These are phyloP conservation scores for Tetrax tetrax DNA, from an alignment of 2,113 vertebrate species.

Conservation along the genomic window DNA sequence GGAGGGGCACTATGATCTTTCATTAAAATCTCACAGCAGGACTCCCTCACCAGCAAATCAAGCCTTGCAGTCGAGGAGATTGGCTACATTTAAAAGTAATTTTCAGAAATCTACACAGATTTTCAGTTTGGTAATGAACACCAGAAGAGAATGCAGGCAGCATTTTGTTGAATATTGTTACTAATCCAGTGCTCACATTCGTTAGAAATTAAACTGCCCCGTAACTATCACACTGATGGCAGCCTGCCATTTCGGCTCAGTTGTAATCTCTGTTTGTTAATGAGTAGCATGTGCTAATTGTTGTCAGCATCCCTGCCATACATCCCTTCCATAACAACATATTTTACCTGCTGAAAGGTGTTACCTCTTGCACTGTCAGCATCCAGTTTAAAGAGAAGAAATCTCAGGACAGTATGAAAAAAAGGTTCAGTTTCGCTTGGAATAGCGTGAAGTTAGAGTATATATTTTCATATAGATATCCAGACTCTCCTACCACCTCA, in stretches of 20 bases:
- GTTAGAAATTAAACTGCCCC: constrained; percentile 84
- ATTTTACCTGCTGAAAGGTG: constrained; percentile 80
- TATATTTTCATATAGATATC: neutral
- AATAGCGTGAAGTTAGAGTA: neutral
- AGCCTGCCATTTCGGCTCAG: constrained; percentile 85
- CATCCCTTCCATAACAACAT: constrained; percentile 64
- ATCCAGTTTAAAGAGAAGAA: neutral
- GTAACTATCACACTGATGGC: constrained; percentile 82
- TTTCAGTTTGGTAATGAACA: constrained; percentile 91
- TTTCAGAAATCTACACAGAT: constrained; percentile 94
- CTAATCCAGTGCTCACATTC: constrained; percentile 82
- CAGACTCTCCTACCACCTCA: neutral
- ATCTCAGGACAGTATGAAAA: neutral
- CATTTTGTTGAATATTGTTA: constrained; percentile 84
- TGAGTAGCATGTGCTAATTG: constrained; percentile 98
- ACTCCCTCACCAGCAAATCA: constrained; percentile 87
- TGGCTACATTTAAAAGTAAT: constrained; percentile 94
- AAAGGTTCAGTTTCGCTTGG: constrained; percentile 11
- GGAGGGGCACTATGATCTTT: constrained; percentile 97
- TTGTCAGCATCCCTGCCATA: constrained; percentile 80
- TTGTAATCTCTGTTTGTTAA: constrained; percentile 92
- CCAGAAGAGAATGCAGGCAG: constrained; percentile 82
- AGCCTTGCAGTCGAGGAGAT: constrained; percentile 91
- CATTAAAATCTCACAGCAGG: constrained; percentile 98
- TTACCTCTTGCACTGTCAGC: constrained; percentile 36